Evolutionary conservation across 2,888 invertebrate genomes (phyloP).

Genomic region (Brachylomia viminalis): DNA sequence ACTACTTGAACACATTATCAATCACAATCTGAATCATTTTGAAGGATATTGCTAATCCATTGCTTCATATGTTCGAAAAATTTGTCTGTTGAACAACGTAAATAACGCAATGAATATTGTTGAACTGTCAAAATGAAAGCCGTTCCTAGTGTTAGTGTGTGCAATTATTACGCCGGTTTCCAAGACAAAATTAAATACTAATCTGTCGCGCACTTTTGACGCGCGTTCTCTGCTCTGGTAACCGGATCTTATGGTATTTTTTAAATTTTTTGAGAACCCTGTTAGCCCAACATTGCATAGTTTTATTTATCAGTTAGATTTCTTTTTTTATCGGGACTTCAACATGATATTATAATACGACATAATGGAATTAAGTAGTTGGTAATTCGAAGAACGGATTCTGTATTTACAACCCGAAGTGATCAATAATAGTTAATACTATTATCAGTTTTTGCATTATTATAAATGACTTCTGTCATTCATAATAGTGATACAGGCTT

Average conservation of each 20-base stretch:
- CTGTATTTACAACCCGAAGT: slow-evolving; percentile 14
- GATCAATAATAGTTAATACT: slow-evolving; percentile 46
- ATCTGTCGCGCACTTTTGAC: neutral
- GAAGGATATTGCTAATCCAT: no score
- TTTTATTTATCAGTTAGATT: slow-evolving; percentile 1
- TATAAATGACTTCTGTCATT: neutral
- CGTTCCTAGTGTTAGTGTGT: no score
- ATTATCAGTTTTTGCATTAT: slow-evolving; percentile 1
- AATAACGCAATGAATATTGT: no score
- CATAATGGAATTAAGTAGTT: neutral
- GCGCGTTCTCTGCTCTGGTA: neutral
- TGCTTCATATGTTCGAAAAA: no score
- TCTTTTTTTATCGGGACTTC: neutral
- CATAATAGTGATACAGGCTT: neutral
- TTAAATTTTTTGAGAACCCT: neutral
- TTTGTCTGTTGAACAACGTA: no score
- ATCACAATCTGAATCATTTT: no score
- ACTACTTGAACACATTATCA: no score
- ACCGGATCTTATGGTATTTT: neutral
- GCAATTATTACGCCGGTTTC: neutral
- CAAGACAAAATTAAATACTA: neutral
- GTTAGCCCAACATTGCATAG: neutral
- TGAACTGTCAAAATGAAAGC: no score
- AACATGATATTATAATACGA: slow-evolving; percentile 8
- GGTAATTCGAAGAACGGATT: slow-evolving; percentile 16